Percentiles rank a stretch among this genome's conserved stretches.
These are phyloP conservation scores for Lucilia sericata DNA, from an alignment of 1,140 invertebrate genomes.

Conservation along the genomic window DNA sequence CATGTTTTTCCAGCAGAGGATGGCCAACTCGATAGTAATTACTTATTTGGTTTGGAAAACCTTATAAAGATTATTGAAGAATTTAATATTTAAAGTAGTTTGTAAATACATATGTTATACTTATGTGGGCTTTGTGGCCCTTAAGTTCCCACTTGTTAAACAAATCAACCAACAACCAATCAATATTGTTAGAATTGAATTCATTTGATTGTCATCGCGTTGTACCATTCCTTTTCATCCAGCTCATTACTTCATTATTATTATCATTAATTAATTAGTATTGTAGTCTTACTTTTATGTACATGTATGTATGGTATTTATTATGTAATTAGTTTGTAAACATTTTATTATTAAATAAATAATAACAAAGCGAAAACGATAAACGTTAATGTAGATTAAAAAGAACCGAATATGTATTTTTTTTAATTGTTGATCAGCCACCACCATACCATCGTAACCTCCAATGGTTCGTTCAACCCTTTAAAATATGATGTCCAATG, in stretches of 20 bases:
- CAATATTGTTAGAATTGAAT: conserved; percentile 40
- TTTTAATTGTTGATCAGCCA: too few relatives aligned
- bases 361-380: too few relatives aligned
- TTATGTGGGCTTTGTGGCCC: neutral
- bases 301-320: neutral
- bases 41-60: conserved; percentile 82
- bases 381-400: too few relatives aligned
- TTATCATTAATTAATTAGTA: neutral
- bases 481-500: too few relatives aligned
- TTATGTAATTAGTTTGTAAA: conserved; percentile 14
- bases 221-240: conserved; percentile 15
- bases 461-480: too few relatives aligned
- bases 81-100: conserved; percentile 67
- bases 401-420: too few relatives aligned
- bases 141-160: neutral
- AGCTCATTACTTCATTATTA: conserved; percentile 24
- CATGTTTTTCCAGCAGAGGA: conserved; percentile 82
- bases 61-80: conserved; percentile 79
- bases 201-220: neutral
- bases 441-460: too few relatives aligned
- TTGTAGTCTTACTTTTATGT: conserved; percentile 9
- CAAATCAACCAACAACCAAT: conserved; percentile 42
- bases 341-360: neutral
- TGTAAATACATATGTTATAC: too few relatives aligned
- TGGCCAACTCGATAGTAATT: conserved; percentile 78